These are phyloP conservation scores for Synodontis membranacea DNA, from an alignment of 2,113 vertebrate genomes.

Conservation along the genomic window DNA sequence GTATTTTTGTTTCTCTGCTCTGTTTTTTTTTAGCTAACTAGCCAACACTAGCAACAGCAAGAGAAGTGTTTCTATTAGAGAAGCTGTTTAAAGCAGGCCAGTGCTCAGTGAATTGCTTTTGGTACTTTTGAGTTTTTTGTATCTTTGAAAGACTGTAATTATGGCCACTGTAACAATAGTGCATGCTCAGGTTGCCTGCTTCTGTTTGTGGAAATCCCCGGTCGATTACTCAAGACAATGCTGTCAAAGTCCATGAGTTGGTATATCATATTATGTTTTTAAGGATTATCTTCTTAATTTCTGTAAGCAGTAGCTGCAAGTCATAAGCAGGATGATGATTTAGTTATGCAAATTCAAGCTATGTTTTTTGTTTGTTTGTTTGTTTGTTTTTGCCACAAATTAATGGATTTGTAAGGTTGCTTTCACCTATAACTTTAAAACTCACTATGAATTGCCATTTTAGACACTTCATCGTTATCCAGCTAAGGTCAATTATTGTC, in stretches of 20 bases:
- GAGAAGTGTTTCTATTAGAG: no score
- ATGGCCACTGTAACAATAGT: slow-evolving; percentile 61
- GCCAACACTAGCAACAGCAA: no score
- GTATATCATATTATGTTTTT: neutral
- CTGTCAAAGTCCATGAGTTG: neutral
- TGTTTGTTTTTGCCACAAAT: neutral
- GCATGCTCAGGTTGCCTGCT: slow-evolving; percentile 62
- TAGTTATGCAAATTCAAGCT: neutral
- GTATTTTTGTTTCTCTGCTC: neutral
- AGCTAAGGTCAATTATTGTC: neutral
- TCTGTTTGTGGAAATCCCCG: slow-evolving; percentile 72
- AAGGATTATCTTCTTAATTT: neutral
- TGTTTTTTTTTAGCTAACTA: neutral
- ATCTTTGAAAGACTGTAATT: slow-evolving; percentile 69
- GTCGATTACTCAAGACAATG: slow-evolving; percentile 58
- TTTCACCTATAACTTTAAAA: neutral
- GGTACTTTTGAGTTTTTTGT: slow-evolving; percentile 66
- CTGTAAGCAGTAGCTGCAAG: neutral
- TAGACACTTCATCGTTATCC: neutral
- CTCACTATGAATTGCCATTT: neutral
- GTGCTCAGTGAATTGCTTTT: slow-evolving; percentile 57
- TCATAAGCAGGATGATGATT: neutral
- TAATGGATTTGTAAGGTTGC: neutral
- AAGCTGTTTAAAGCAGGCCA: neutral
- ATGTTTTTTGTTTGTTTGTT: no score